Evolutionary conservation across 2,888 invertebrate genomes (phyloP), one percentile per base, ranked within the genome.

Genomic region (Heliconius ismenius): DNA sequence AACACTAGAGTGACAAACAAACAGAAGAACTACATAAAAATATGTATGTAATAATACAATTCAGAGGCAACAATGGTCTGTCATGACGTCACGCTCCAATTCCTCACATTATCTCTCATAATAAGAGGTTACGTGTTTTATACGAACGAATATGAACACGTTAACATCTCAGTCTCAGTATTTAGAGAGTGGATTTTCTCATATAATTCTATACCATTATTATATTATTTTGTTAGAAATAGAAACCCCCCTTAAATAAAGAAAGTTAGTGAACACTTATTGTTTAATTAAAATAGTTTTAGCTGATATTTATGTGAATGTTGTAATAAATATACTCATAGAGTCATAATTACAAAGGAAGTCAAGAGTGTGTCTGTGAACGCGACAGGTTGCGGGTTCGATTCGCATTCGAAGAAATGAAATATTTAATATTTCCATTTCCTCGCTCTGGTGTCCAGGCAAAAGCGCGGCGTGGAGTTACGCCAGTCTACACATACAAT

Each of bases 71-170:
- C 77, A 77, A 77, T 77, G 49, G 69, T 26, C 39, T 74, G 36
- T 65, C 77, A 65, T 24, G 70, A 28, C 65, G 63, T 26, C 70
- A 60, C 72, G 75, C 73, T 75, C 74, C 64, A 74, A 60, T 74
- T 74, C 73, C 54, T 26, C 69, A 64, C 70, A 58, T 70, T 74
- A 58, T 28, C 69, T 36, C 24, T 63, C 64, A 69, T 70, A 70
- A 49, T 49, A 49, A 49, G 49, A 49, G 7, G 68, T 69, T 68
- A 69, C 74, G 49, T 21, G 69, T 64, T 39, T 68, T 4, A n/a
- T 65, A 64, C 64, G 4, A 73, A 49, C 21, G 21, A 49, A 49
- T 49, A 58, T 58, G 58, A n/a, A n/a, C 58, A 58, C 58, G 54
- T 21, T 58, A 49, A 58, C 58, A 58, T 58, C 58, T 58, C 58